Conservation (phyloP, 1,140 invertebrate genomes). For the Magallana gigas region DNA sequence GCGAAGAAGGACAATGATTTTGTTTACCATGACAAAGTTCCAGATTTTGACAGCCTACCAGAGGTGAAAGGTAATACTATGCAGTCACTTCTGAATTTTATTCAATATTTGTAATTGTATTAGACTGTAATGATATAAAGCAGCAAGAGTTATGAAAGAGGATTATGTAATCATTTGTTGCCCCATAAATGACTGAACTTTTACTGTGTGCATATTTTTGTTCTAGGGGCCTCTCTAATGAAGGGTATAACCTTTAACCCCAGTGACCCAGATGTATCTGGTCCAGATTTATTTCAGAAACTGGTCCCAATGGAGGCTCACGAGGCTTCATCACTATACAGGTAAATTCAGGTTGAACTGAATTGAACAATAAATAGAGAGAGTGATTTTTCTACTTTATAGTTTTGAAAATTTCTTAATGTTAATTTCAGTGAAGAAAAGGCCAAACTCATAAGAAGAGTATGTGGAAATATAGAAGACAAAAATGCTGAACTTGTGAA, state of each 20-base stretch:
- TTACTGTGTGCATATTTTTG: too few relatives aligned
- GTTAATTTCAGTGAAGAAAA: conserved; percentile 90
- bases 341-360: conserved; percentile 77
- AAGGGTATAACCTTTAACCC: conserved; percentile 95
- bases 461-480: conserved; percentile 89
- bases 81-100: too few relatives aligned
- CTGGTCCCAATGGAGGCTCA: conserved; percentile 97
- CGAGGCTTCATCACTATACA: conserved; percentile 96
- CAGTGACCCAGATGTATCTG: conserved; percentile 94
- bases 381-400: not conserved
- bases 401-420: not conserved
- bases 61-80: conserved; percentile 85
- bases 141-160: too few relatives aligned
- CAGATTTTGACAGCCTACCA: conserved; percentile 88
- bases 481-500: conserved; percentile 91
- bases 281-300: conserved; percentile 93
- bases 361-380: not conserved
- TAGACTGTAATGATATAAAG: too few relatives aligned
- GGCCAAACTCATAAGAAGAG: conserved; percentile 90
- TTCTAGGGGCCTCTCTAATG: conserved; percentile 90
- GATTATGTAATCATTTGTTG: too few relatives aligned
- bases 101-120: too few relatives aligned
- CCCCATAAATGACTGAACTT: too few relatives aligned
- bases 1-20: conserved; percentile 99
- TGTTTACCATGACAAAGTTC: conserved; percentile 98